Conservation (phyloP, 2,797 vertebrate genomes). For the Molothrus aeneus region DNA sequence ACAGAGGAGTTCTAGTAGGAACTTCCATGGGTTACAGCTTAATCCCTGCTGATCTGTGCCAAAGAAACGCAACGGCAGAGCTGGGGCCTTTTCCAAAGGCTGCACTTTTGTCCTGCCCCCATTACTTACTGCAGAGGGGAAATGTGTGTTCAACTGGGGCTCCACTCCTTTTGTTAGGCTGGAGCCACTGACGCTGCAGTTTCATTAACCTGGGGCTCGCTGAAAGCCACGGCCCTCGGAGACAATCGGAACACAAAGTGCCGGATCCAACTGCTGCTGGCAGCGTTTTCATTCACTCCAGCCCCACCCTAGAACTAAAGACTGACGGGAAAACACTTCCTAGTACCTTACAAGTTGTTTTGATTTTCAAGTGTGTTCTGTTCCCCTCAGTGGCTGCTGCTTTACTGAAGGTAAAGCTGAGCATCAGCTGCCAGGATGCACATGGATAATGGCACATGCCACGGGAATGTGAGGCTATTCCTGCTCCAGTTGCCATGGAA, state of each 20-base stretch:
- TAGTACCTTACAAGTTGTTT: not conserved
- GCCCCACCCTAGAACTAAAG: not conserved
- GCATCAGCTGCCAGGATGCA: not conserved
- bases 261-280: not conserved
- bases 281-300: not conserved
- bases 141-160: not conserved
- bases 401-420: not conserved
- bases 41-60: conserved; percentile 40
- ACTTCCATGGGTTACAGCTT: conserved; percentile 24
- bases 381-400: not conserved
- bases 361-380: not conserved
- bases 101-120: conserved; percentile 4
- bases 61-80: not conserved
- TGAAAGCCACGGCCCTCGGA: conserved; percentile 10
- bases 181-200: conserved; percentile 30
- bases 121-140: conserved; percentile 1
- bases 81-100: conserved; percentile 12
- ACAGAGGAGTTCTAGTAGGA: conserved; percentile 43
- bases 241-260: not conserved
- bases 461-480: not conserved
- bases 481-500: not conserved
- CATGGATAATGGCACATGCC: not conserved
- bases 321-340: not conserved
- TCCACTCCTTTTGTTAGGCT: conserved; percentile 14
- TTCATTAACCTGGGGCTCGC: not conserved